Percentiles rank a stretch among this genome's conserved stretches.
Evolutionary conservation across 35 echinoderm and acorn worm species (phyloP).

Genomic region (Holothuria glaberrima): DNA sequence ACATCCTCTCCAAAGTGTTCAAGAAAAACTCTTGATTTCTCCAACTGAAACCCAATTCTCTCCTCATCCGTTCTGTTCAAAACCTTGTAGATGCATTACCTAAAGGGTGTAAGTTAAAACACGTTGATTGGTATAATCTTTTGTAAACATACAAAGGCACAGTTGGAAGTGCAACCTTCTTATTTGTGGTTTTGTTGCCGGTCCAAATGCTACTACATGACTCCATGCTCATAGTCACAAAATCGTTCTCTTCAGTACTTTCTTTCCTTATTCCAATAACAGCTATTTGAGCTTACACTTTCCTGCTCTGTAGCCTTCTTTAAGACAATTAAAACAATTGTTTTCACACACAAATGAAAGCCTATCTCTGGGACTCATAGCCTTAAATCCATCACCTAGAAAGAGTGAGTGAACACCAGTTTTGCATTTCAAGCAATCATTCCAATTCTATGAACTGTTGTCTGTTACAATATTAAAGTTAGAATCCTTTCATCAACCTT

Average conservation of each 20-base stretch:
- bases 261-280: background rate
- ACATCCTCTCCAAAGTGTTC: background rate
- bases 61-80: background rate
- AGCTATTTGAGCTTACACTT: background rate
- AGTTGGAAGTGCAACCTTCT: background rate
- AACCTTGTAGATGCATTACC: background rate
- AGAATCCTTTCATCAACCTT: background rate
- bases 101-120: background rate
- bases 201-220: background rate
- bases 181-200: background rate
- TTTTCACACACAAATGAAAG: background rate
- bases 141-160: background rate
- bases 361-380: background rate
- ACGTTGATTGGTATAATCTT: background rate
- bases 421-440: too few relatives aligned
- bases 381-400: background rate
- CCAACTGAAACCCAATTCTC: too few relatives aligned
- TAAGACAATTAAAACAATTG: background rate
- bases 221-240: background rate
- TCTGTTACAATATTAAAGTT: background rate
- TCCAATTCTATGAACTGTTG: background rate
- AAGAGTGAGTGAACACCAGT: background rate
- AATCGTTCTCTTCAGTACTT: background rate
- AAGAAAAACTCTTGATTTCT: background rate
- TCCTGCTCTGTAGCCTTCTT: background rate